A percentile compares a stretch with the other conserved stretches of the same genome.
Evolutionary conservation across 2,113 vertebrate species (phyloP).

Genomic region (Tachuris rubrigastra): DNA sequence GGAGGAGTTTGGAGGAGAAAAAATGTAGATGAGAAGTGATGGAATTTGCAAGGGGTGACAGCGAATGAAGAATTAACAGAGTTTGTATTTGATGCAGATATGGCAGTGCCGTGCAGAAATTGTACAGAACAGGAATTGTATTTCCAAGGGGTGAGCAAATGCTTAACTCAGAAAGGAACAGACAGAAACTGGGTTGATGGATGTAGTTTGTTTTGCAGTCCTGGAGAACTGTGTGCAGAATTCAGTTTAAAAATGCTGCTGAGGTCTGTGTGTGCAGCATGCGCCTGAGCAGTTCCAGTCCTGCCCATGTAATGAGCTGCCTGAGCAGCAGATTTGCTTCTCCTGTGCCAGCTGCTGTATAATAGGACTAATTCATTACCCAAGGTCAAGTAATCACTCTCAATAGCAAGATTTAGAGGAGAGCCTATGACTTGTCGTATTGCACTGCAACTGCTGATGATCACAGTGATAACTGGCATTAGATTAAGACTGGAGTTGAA

Average conservation of each 20-base stretch:
- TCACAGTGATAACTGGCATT: neutral
- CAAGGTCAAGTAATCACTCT: constrained; percentile 56
- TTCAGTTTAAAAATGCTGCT: neutral
- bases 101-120: neutral
- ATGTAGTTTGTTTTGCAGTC: neutral
- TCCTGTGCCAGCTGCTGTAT: constrained; percentile 48
- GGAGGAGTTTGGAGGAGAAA: neutral
- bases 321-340: constrained; percentile 52
- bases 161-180: neutral
- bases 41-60: neutral
- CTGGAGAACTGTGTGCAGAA: neutral
- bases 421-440: neutral
- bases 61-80: neutral
- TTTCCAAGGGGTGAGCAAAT: neutral
- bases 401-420: constrained; percentile 47
- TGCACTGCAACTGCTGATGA: neutral
- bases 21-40: neutral
- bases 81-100: neutral
- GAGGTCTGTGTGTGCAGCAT: neutral
- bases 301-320: constrained; percentile 21
- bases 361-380: constrained; percentile 61
- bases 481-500: neutral
- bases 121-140: neutral
- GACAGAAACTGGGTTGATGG: neutral
- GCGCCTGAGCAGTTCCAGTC: constrained; percentile 13